A percentile compares a stretch with the other conserved stretches of the same genome.
phyloP scores from a whole-genome alignment of 1,140 invertebrate genomes.

The Hyposmocoma kahamanoa region DNA sequence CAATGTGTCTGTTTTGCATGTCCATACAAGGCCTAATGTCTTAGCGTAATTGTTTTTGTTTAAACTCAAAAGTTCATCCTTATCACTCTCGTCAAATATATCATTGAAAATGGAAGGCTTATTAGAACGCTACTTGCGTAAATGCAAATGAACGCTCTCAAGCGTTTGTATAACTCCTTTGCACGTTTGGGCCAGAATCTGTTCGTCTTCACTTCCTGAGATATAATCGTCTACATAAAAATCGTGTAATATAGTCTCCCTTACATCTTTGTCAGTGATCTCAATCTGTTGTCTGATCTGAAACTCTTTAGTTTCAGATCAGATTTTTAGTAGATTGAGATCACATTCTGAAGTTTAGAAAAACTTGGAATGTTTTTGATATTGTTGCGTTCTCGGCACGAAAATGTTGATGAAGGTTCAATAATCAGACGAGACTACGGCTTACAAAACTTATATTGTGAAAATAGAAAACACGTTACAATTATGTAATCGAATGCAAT shows the following conservation, averaged over 20 bases:
- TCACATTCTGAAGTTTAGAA: too few relatives aligned
- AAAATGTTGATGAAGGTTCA: neutral
- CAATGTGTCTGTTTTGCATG: neutral
- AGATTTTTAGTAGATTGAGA: too few relatives aligned
- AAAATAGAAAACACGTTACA: neutral
- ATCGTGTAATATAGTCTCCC: conserved; percentile 2
- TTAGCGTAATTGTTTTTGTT: conserved; percentile 1
- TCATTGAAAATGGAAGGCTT: neutral
- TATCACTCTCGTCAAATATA: neutral
- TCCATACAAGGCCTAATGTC: neutral
- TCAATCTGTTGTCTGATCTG: too few relatives aligned
- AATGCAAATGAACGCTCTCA: conserved; percentile 4
- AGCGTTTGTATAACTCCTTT: conserved; percentile 2
- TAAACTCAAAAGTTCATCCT: neutral
- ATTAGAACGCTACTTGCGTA: conserved; percentile 8
- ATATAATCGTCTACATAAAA: conserved; percentile 8
- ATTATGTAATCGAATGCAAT: neutral
- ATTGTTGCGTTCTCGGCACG: too few relatives aligned
- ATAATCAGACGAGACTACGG: neutral
- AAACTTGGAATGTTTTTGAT: too few relatives aligned
- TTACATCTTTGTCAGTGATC: too few relatives aligned
- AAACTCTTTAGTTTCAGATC: too few relatives aligned
- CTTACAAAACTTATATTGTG: too few relatives aligned
- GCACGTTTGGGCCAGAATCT: neutral
- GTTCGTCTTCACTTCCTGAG: neutral